These are phyloP conservation scores for Barypeithes pellucidus DNA, from an alignment of 2,888 invertebrate genomes.

Conservation along the genomic window DNA sequence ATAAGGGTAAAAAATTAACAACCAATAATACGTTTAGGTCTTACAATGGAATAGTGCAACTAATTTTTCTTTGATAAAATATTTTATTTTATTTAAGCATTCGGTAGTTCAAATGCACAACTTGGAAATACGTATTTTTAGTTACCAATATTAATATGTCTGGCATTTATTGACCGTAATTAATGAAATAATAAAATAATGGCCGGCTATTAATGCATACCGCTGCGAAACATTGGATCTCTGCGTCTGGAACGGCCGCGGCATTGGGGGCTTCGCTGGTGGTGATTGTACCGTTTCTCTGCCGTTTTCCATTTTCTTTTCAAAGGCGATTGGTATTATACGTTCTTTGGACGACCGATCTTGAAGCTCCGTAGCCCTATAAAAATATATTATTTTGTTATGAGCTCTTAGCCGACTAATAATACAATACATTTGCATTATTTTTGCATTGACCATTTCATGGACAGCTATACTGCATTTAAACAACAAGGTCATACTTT, in stretches of 20 bases:
- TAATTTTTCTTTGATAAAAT: too few species aligned
- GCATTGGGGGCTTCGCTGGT: conserved; percentile 70
- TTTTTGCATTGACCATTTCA: too few species aligned
- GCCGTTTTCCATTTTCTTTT: conserved; percentile 67
- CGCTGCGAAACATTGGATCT: conserved; percentile 70
- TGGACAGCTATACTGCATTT: too few species aligned
- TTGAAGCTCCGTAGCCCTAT: neutral
- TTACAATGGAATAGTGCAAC: too few species aligned
- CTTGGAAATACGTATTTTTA: neutral
- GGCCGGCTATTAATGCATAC: too few species aligned
- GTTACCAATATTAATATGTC: too few species aligned
- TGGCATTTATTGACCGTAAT: neutral
- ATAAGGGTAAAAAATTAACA: too few species aligned
- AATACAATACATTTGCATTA: too few species aligned
- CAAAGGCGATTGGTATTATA: conserved; percentile 78
- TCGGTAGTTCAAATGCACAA: conserved; percentile 13
- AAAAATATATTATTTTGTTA: neutral
- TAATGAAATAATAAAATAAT: too few species aligned
- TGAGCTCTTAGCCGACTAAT: too few species aligned
- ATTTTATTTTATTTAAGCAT: neutral
- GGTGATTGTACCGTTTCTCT: conserved; percentile 66
- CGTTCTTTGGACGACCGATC: conserved; percentile 73
- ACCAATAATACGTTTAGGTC: too few species aligned
- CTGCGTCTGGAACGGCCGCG: conserved; percentile 71
- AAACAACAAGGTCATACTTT: too few species aligned